Conservation (phyloP, 2,113 vertebrate species). For the Castor canadensis region DNA sequence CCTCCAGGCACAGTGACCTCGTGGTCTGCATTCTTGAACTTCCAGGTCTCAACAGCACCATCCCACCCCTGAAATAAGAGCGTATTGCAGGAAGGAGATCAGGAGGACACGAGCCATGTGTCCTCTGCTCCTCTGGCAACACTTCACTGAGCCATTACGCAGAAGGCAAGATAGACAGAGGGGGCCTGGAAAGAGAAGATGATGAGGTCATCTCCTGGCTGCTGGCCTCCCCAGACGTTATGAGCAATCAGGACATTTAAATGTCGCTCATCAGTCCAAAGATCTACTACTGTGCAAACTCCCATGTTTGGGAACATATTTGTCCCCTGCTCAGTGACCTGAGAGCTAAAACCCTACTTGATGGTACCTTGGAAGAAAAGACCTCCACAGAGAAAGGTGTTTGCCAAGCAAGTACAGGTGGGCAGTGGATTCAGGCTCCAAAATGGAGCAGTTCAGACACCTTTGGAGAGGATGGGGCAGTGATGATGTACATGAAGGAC, state of each 20-base stretch:
- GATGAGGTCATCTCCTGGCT: too few species aligned
- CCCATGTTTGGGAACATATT: not conserved
- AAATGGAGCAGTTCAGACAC: not conserved
- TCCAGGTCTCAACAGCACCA: not conserved
- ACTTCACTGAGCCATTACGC: not conserved
- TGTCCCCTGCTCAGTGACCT: not conserved
- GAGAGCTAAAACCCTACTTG: not conserved
- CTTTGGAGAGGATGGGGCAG: not conserved
- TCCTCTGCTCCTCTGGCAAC: not conserved
- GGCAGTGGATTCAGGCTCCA: not conserved
- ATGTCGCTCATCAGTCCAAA: not conserved
- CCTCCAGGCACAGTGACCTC: too few species aligned
- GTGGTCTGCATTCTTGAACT: not conserved
- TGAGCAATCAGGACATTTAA: not conserved
- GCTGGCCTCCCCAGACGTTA: not conserved
- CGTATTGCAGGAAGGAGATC: not conserved
- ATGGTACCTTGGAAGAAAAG: not conserved
- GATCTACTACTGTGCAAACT: not conserved
- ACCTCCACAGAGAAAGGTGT: too few species aligned
- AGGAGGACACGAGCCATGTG: rapidly evolving
- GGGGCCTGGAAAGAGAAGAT: not conserved
- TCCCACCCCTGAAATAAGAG: not conserved
- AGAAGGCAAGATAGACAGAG: not conserved
- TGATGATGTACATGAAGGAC: rapidly evolving
- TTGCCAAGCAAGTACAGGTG: too few species aligned